These are phyloP conservation scores for Wiebesia pumilae DNA, from an alignment of 1,140 invertebrate species.

Conservation along the genomic window DNA sequence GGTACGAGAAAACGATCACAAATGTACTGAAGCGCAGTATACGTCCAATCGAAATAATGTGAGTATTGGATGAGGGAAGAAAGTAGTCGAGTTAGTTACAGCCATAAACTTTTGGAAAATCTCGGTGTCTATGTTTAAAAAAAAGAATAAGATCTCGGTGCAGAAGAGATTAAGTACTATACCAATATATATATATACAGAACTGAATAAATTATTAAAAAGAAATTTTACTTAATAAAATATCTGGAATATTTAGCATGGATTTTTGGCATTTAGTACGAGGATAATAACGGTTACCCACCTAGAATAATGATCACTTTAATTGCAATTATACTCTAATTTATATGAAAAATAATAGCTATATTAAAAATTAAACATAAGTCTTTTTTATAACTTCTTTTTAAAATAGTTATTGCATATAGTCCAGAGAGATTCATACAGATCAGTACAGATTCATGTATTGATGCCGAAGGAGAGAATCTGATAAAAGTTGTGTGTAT, in stretches of 20 bases:
- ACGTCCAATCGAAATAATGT: too few relatives aligned
- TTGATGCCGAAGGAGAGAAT: too few relatives aligned
- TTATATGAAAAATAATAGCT: neutral
- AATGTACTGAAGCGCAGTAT: too few relatives aligned
- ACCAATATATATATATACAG: neutral
- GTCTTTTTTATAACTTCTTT: too few relatives aligned
- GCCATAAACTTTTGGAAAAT: conserved; percentile 4
- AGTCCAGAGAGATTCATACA: too few relatives aligned
- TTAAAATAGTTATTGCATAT: too few relatives aligned
- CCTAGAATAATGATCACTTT: neutral
- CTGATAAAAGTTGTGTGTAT: too few relatives aligned
- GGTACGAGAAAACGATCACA: neutral
- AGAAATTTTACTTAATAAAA: neutral
- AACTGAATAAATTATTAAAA: neutral
- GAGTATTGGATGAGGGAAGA: too few relatives aligned
- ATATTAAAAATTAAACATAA: too few relatives aligned
- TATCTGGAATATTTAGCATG: neutral
- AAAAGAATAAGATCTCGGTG: neutral
- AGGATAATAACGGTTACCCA: neutral
- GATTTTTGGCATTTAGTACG: neutral
- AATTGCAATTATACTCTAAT: neutral
- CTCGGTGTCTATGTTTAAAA: neutral
- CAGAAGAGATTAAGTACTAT: too few relatives aligned
- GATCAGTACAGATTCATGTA: too few relatives aligned
- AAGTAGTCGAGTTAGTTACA: neutral